These are phyloP conservation scores for Sycophila texana DNA, from an alignment of 2,888 invertebrate genomes.

Conservation along the genomic window DNA sequence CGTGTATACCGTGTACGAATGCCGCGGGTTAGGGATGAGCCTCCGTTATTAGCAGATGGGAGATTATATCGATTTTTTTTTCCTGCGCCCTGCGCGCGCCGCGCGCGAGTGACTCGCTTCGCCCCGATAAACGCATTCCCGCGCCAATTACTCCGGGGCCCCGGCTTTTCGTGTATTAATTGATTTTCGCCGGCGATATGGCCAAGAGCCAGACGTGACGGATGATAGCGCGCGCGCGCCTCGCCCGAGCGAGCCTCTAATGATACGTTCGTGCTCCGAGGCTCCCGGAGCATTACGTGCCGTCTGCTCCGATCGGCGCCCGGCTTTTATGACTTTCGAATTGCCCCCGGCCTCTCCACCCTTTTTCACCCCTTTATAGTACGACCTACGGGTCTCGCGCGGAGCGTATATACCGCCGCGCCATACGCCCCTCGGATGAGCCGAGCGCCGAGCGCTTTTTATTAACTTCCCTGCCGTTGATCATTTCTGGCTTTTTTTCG, in stretches of 20 bases:
- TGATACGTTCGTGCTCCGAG: constrained; percentile 16
- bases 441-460: background rate
- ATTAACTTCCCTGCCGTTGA: background rate
- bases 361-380: constrained; percentile 22
- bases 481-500: background rate
- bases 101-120: constrained; percentile 37
- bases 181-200: constrained; percentile 66
- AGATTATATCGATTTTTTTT: constrained; percentile 74
- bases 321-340: constrained; percentile 48
- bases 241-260: constrained; percentile 18
- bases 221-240: constrained; percentile 44
- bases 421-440: background rate
- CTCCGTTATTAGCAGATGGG: constrained; percentile 74
- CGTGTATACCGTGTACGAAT: background rate
- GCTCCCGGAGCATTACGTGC: constrained; percentile 17
- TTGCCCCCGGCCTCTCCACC: constrained; percentile 16
- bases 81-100: constrained; percentile 55
- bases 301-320: constrained; percentile 43
- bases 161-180: constrained; percentile 68
- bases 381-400: background rate
- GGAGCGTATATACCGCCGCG: background rate
- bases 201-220: constrained; percentile 50
- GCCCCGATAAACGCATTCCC: constrained; percentile 71
- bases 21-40: constrained; percentile 65
- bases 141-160: constrained; percentile 70